These are phyloP conservation scores for Peromyscus leucopus DNA, from an alignment of 2,113 vertebrate species.

Conservation along the genomic window DNA sequence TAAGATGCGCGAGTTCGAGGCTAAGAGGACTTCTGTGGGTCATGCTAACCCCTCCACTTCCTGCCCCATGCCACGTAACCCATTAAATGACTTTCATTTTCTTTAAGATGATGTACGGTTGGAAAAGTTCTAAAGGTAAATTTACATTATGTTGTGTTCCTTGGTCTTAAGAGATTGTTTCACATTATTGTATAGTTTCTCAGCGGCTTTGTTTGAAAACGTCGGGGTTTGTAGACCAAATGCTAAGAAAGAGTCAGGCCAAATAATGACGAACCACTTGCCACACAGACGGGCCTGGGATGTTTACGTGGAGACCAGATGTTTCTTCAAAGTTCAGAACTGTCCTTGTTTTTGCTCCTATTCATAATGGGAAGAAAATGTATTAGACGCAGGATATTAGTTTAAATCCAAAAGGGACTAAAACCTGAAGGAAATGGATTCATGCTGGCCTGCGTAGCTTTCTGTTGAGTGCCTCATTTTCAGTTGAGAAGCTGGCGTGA, in stretches of 20 bases:
- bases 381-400: not conserved
- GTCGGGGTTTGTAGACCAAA: not conserved
- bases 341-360: slow-evolving; percentile 41
- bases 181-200: slow-evolving; percentile 1
- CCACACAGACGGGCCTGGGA: not conserved
- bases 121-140: not conserved
- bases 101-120: not conserved
- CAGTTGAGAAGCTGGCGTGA: not conserved
- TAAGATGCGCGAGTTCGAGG: not conserved
- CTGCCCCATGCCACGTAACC: not conserved
- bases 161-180: slow-evolving; percentile 25
- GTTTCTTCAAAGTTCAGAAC: slow-evolving; percentile 57
- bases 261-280: not conserved
- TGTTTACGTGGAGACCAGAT: not conserved
- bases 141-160: not conserved
- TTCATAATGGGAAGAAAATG: slow-evolving; percentile 43
- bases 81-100: not conserved
- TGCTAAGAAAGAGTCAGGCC: not conserved
- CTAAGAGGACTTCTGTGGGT: not conserved
- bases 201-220: slow-evolving; percentile 61
- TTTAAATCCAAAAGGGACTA: not conserved
- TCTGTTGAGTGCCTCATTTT: not conserved
- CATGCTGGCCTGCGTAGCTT: not conserved
- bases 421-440: slow-evolving; percentile 50
- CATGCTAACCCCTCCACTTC: not conserved